Base-by-base conservation (phyloP, 2,797 vertebrate genomes). In the Chiroxiphia lanceolata region DNA sequence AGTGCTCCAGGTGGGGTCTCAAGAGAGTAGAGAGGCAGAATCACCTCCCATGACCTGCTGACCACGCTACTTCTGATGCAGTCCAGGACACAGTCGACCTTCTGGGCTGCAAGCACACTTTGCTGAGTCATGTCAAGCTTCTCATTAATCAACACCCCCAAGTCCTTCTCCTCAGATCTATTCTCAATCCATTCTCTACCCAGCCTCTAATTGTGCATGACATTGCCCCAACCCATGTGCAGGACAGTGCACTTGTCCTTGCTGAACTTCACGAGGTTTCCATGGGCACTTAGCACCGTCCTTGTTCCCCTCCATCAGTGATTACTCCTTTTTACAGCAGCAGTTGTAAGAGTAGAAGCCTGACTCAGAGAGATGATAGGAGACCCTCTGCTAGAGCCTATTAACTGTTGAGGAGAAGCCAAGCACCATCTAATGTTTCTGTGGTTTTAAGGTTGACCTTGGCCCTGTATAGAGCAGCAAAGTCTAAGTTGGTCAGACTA, bases 401-500 rank as follows among this genome's bases (percentile, higher is more conserved):
- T 33, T 67, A 83, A 93, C 26, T 50, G 45, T 6, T 83, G 80
- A 84, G 67, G 21, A 86, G 83, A 87, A 93, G 74, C 63, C 72
- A 91, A 76, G 17, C 48, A 51, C 34, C 33, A 27, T 59, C 64
- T 89, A 50, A 19, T 7, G 20, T 90, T 95, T 87, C 83, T 75
- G 92, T 57, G 83, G 70, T 90, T 96, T 87, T 29, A 70, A 45
- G 22, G 27, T 1, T 89, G 91, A 94, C 90, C 78, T 89, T 94
- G 74, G 33, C 50, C 34, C 57, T 68, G 36, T 29, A 50, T 60
- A 70, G 29, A 63, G 34, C 19, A 60, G 48, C 16, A 79, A 38
- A 80, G 81, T 19, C 26, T 47, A 27, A 53, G 74, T 78, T 79
- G 67, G 67, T 89, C 64, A 45, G 44, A 64, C 8, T 50, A 15